Percentiles rank a stretch among this genome's conserved stretches.
Conservation (phyloP, 2,888 invertebrate species). For the Brachypalpus laphriformis region DNA sequence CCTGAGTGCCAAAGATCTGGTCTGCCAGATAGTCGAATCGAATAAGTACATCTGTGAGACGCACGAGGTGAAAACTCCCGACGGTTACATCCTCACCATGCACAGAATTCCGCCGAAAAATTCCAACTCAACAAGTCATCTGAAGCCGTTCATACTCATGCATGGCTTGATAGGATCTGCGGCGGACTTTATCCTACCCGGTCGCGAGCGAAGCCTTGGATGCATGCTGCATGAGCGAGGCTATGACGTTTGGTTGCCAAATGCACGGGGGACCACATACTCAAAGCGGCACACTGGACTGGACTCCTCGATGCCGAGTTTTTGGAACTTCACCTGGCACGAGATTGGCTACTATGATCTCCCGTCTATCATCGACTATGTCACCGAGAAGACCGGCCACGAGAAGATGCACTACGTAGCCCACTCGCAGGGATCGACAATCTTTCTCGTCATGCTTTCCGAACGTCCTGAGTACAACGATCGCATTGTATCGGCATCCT, state of each 20-base stretch:
- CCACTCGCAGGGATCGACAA: constrained; percentile 80
- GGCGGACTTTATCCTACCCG: constrained; percentile 78
- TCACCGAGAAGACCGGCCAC: constrained; percentile 77
- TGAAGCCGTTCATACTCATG: constrained; percentile 78
- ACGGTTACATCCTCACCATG: constrained; percentile 79
- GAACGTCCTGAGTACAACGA: constrained; percentile 79
- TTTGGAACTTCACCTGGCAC: constrained; percentile 81
- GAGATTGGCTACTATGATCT: constrained; percentile 80
- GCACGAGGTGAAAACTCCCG: constrained; percentile 78
- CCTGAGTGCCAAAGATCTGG: constrained; percentile 75
- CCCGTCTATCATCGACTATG: constrained; percentile 79
- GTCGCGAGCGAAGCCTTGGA: constrained; percentile 77
- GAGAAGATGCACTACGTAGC: constrained; percentile 79
- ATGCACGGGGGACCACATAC: constrained; percentile 79
- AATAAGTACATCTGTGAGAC: constrained; percentile 78
- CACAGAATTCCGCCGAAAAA: constrained; percentile 78
- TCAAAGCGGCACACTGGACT: constrained; percentile 77
- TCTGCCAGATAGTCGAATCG: constrained; percentile 77
- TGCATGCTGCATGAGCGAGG: constrained; percentile 78
- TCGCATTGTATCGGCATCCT: constrained; percentile 76
- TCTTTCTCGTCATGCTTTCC: constrained; percentile 79
- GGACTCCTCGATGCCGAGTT: constrained; percentile 76
- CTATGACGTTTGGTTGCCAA: constrained; percentile 81
- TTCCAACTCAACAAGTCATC: constrained; percentile 34
- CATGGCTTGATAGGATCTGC: constrained; percentile 81